A percentile compares a stretch with the other conserved stretches of the same genome.
These are phyloP conservation scores for Pseudopipra pipra DNA, from an alignment of 2,113 vertebrate species.

Conservation along the genomic window DNA sequence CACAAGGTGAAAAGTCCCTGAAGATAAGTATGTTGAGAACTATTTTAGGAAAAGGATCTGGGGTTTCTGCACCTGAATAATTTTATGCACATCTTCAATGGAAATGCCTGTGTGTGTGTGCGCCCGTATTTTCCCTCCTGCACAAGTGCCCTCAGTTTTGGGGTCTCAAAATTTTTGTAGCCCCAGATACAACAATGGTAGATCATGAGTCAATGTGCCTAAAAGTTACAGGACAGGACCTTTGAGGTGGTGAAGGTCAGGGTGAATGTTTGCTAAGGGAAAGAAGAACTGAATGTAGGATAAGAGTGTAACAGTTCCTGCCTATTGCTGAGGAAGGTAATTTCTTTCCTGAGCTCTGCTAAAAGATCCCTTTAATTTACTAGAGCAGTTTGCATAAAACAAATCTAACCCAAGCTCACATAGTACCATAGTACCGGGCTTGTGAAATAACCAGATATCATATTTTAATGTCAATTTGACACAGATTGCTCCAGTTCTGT, in stretches of 20 bases:
- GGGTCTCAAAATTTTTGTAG: neutral
- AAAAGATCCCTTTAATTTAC: neutral
- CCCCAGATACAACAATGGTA: neutral
- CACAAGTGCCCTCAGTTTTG: neutral
- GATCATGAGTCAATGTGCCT: neutral
- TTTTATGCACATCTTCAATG: neutral
- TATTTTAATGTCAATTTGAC: neutral
- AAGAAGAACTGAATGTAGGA: neutral
- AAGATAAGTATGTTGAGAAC: neutral
- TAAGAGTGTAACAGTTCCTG: neutral
- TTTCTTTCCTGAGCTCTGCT: neutral
- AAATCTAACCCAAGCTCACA: neutral
- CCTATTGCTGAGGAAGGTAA: neutral
- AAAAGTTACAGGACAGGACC: neutral
- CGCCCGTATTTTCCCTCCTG: neutral
- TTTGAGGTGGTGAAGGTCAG: neutral
- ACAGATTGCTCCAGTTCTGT: neutral
- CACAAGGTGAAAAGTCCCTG: conserved; percentile 14
- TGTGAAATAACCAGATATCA: neutral
- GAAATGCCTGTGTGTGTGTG: neutral
- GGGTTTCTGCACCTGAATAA: neutral
- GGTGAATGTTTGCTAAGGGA: neutral
- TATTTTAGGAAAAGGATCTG: neutral
- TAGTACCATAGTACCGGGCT: neutral
- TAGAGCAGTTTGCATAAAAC: neutral